A percentile compares a stretch with the other conserved stretches of the same genome.
These are phyloP conservation scores for Malurus cyaneus DNA, from an alignment of 2,113 vertebrate species.

Conservation along the genomic window DNA sequence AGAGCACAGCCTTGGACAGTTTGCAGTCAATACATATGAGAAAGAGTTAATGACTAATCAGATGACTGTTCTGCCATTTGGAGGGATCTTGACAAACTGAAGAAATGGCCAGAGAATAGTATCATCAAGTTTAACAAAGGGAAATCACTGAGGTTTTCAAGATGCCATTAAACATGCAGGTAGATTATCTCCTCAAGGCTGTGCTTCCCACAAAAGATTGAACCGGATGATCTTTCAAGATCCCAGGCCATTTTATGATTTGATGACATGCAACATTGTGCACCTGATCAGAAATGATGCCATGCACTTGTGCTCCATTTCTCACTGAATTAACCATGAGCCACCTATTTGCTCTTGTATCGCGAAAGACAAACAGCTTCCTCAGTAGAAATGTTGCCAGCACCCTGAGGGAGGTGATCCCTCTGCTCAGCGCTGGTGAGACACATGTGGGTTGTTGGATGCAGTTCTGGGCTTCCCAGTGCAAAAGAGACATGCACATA, in stretches of 20 bases:
- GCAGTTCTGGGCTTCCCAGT: background rate
- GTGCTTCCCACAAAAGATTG: background rate
- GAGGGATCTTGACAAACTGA: background rate
- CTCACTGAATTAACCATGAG: background rate
- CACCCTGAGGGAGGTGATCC: background rate
- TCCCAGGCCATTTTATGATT: background rate
- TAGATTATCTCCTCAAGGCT: background rate
- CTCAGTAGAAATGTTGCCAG: background rate
- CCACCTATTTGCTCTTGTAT: background rate
- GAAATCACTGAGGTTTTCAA: background rate
- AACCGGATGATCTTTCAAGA: background rate
- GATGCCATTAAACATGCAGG: background rate
- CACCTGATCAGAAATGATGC: background rate
- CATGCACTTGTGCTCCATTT: background rate
- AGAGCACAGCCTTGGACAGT: background rate
- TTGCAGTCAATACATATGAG: background rate
- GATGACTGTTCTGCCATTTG: background rate
- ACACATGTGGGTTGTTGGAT: background rate
- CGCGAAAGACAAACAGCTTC: background rate
- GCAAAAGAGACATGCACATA: background rate
- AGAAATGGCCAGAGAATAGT: background rate
- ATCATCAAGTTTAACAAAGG: background rate
- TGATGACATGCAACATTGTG: background rate
- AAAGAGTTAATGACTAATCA: background rate
- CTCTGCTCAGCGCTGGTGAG: background rate